Conservation (phyloP, 1,140 invertebrate species). For the Lepeophtheirus salmonis region DNA sequence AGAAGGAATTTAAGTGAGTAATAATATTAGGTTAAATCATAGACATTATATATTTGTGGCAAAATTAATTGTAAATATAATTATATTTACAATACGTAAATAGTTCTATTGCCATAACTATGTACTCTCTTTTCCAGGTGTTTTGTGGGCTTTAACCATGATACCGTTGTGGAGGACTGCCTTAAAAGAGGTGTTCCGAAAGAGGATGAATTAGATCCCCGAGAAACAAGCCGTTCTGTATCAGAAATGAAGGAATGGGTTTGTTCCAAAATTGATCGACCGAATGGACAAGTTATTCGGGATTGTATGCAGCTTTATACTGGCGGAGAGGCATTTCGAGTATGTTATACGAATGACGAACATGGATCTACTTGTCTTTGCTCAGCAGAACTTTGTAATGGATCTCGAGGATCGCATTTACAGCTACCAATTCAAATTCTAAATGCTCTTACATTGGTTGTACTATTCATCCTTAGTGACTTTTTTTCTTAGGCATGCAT, state of each 20-base stretch:
- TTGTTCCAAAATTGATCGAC: not conserved
- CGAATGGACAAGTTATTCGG: not conserved
- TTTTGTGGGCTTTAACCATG: not conserved
- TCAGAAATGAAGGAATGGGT: conserved; percentile 10
- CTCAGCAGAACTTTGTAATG: conserved; percentile 1
- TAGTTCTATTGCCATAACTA: no score
- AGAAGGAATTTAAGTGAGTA: not conserved
- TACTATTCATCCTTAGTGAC: not conserved
- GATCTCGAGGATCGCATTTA: not conserved
- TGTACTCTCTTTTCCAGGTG: not conserved
- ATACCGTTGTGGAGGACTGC: conserved; percentile 1
- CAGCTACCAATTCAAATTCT: not conserved
- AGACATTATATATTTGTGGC: no score
- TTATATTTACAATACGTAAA: no score
- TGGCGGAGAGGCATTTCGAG: not conserved
- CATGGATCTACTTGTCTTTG: not conserved
- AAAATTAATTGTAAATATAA: no score
- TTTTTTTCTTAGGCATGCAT: not conserved
- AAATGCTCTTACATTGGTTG: not conserved
- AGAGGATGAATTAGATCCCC: not conserved
- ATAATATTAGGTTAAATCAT: no score
- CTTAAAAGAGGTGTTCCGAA: not conserved
- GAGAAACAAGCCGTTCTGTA: not conserved
- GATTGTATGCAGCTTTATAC: conserved; percentile 5
- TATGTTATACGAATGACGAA: not conserved